These are phyloP conservation scores for Dipodomys stephensi DNA, from an alignment of 2,113 vertebrate species.

Conservation along the genomic window DNA sequence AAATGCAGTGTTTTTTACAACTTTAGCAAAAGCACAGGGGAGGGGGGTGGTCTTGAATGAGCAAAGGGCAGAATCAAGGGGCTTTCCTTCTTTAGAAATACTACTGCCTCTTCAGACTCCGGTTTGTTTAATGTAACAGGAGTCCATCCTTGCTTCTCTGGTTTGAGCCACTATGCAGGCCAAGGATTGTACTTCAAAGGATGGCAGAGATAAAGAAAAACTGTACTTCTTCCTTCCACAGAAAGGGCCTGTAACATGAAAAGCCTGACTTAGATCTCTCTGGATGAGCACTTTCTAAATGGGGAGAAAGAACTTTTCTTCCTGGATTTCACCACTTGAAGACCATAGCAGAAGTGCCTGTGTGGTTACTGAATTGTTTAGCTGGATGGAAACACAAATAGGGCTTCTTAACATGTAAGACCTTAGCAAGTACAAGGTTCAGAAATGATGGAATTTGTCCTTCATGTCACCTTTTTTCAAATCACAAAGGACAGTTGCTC, in stretches of 20 bases:
- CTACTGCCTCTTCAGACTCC: conserved; percentile 52
- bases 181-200: conserved; percentile 70
- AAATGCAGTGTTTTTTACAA: background rate
- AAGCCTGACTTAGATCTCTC: conserved; percentile 13
- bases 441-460: background rate
- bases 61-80: conserved; percentile 10
- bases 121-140: conserved; percentile 60
- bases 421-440: background rate
- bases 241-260: background rate
- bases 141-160: conserved; percentile 54
- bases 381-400: background rate
- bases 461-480: background rate
- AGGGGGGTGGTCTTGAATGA: background rate
- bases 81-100: conserved; percentile 58
- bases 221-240: background rate
- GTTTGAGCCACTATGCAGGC: conserved; percentile 63
- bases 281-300: background rate
- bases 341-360: background rate
- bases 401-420: background rate
- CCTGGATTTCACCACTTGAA: background rate
- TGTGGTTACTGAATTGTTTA: background rate
- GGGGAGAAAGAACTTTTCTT: background rate
- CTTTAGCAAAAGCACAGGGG: background rate
- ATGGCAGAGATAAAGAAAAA: conserved; percentile 59
- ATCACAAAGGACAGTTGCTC: background rate